These are phyloP conservation scores for Myotis yumanensis DNA, from an alignment of 2,113 vertebrate species.

Conservation along the genomic window DNA sequence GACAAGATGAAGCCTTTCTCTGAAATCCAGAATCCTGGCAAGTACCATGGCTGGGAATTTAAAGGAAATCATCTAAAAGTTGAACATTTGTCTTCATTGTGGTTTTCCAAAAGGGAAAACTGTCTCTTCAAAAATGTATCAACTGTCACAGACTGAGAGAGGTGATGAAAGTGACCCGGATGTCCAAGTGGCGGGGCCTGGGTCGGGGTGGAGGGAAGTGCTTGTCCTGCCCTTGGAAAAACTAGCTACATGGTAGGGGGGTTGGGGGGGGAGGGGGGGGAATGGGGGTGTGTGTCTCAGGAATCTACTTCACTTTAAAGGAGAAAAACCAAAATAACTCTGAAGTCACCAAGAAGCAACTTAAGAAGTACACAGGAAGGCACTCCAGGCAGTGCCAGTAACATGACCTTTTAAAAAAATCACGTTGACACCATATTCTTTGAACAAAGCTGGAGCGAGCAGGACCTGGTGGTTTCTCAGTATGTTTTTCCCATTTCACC, in stretches of 20 bases:
- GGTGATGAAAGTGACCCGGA: not conserved
- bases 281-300: too few species aligned
- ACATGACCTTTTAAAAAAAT: not conserved
- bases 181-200: not conserved
- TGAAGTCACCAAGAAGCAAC: not conserved
- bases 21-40: not conserved
- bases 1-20: not conserved
- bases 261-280: not conserved
- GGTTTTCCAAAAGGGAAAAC: not conserved
- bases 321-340: not conserved
- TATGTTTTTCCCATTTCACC: not conserved
- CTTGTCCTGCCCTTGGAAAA: not conserved
- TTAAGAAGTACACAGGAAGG: not conserved
- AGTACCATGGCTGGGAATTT: not conserved
- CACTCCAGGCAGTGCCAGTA: not conserved
- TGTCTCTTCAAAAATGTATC: not conserved
- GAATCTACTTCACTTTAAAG: not conserved
- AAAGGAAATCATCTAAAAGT: conserved; percentile 4
- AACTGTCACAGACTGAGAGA: not conserved
- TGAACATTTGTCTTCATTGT: not conserved
- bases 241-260: not conserved
- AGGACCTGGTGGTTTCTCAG: rapidly evolving
- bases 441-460: rapidly evolving
- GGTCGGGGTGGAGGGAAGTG: too few species aligned
- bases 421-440: rapidly evolving